phyloP scores from a whole-genome alignment of 2,113 vertebrate species.

The Recurvirostra avosetta region DNA sequence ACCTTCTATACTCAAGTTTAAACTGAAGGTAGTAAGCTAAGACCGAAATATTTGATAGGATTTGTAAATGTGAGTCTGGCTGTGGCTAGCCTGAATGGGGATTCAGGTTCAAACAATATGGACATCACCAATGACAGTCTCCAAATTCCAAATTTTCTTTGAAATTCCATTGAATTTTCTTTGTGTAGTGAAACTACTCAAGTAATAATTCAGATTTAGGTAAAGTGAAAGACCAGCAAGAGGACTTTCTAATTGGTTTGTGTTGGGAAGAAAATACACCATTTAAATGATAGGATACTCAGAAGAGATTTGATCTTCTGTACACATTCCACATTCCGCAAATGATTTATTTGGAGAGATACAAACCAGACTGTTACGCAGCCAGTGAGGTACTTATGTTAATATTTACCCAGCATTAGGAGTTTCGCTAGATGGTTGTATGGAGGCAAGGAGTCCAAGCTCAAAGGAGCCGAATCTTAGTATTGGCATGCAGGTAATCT shows the following conservation, averaged over 20 bases:
- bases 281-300: background rate
- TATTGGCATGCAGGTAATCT: background rate
- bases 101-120: background rate
- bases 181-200: background rate
- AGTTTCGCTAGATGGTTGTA: background rate
- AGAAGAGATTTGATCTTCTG: background rate
- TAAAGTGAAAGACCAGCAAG: background rate
- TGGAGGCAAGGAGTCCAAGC: background rate
- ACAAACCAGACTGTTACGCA: background rate
- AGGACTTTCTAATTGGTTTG: background rate
- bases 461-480: background rate
- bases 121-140: background rate
- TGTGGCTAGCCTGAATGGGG: background rate
- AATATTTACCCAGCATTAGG: background rate
- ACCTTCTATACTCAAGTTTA: background rate
- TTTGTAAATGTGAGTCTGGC: background rate
- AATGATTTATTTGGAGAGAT: constrained; percentile 28
- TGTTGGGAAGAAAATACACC: background rate
- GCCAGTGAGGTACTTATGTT: background rate
- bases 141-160: background rate
- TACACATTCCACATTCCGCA: background rate
- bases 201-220: background rate
- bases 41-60: background rate
- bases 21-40: background rate
- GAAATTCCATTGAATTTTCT: too few species aligned